Evolutionary conservation across 2,888 invertebrate species (phyloP), one percentile per base, ranked within the genome.

Genomic region (Pyrrhia umbra): DNA sequence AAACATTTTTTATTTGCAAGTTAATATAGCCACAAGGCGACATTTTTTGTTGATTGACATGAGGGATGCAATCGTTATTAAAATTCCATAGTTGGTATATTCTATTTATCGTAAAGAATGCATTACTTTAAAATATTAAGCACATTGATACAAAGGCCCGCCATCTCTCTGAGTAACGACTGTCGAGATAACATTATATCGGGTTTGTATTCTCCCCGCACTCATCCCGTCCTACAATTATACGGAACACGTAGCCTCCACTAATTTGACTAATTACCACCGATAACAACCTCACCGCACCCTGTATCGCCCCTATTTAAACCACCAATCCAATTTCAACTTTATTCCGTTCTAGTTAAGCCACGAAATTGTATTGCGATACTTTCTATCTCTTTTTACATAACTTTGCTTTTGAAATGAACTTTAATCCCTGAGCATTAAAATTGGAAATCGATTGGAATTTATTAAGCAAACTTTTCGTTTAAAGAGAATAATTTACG

Each of bases 221-320:
- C 60, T 62, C 60, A 15, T 61, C 67, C 62, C 55, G 25, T 67
- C 37, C 56, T 40, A 60, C 64, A 68, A 62, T 74, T 74, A 71
- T 66, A 73, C 70, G 67, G 75, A 80, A 82, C 79, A 84, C 86
- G 77, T 78, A 73, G 68, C 85, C 85, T 84, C 77, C 71, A 82
- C 86, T 92, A 90, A 92, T 92, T 92, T 89, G 85, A 89, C 92
- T 92, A 93, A 93, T 92, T 92, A 90, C 88, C 81, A 70, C 63
- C 70, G 80, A 84, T 88, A 88, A 87, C 88, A 86, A 85, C 80
- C 76, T 81, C 79, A 85, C 88, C 85, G 79, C 84, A 81, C 79
- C 79, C 80, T 80, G 75, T 71, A 75, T 68, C 52, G 68, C 83
- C 83, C 75, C 68, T 55, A n/a, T 25, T 52, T 25, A 8, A 25